Percentiles rank a stretch among this genome's conserved stretches.
Evolutionary conservation across 1,140 invertebrate genomes (phyloP).

Genomic region (Drosophila pruinosa): DNA sequence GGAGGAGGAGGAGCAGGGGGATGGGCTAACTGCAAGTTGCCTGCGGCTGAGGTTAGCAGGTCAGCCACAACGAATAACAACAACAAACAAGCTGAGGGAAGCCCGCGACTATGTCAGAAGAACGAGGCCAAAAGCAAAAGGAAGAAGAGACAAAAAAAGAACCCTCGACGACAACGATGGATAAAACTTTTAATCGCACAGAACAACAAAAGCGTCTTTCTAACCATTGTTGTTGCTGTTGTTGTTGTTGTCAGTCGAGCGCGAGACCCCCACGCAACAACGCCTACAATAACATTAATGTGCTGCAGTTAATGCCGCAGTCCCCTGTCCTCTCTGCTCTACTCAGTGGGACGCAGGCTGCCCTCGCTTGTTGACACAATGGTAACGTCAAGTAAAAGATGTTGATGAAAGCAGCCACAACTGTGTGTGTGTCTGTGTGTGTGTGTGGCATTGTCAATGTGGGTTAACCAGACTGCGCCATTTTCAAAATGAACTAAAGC

Average conservation of each 20-base stretch:
- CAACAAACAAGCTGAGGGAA: constrained; percentile 40
- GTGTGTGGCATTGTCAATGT: constrained; percentile 63
- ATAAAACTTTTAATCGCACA: constrained; percentile 79
- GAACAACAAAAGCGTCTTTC: constrained; percentile 67
- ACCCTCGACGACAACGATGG: constrained; percentile 37
- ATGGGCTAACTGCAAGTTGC: constrained; percentile 28
- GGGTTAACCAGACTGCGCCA: constrained; percentile 73
- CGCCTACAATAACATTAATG: constrained; percentile 78
- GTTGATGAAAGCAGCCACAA: constrained; percentile 51
- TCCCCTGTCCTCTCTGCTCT: constrained; percentile 1
- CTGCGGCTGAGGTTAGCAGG: constrained; percentile 75
- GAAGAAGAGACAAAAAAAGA: constrained; percentile 53
- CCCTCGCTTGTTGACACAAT: constrained; percentile 75
- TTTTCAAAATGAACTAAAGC: constrained; percentile 29
- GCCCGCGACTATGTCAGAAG: constrained; percentile 56
- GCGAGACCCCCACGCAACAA: constrained; percentile 54
- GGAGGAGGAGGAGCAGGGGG: not conserved
- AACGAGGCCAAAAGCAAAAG: constrained; percentile 73
- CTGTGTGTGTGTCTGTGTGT: constrained; percentile 5
- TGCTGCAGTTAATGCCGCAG: constrained; percentile 69
- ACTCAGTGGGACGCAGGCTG: constrained; percentile 47
- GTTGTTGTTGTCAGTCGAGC: constrained; percentile 52
- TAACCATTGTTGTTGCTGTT: constrained; percentile 1
- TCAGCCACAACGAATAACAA: constrained; percentile 56
- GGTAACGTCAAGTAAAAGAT: constrained; percentile 50